A percentile compares a stretch with the other conserved stretches of the same genome.
Evolutionary conservation across 2,797 vertebrate species (phyloP).

Genomic region (Gastrophryne carolinensis): DNA sequence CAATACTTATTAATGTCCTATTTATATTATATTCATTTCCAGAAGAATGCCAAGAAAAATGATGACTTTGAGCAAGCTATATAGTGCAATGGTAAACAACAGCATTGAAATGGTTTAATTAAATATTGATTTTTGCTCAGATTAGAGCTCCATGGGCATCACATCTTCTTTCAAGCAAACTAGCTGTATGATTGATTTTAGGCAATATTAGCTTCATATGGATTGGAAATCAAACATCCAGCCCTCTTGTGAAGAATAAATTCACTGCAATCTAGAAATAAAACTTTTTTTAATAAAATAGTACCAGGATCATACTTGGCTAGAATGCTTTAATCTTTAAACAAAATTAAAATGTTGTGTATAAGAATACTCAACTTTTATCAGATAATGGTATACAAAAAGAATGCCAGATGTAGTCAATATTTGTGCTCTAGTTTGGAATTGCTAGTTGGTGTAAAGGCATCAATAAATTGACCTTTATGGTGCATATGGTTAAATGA

Average conservation of each 20-base stretch:
- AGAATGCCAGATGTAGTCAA: slow-evolving; percentile 4
- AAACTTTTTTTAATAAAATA: slow-evolving; percentile 44
- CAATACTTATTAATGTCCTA: not conserved
- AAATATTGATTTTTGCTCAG: slow-evolving; percentile 46
- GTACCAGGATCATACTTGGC: slow-evolving; percentile 8
- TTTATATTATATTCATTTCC: slow-evolving; percentile 16
- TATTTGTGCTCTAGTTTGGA: slow-evolving; percentile 1
- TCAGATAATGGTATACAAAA: not conserved
- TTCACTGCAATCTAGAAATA: slow-evolving; percentile 37
- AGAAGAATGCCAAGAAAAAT: slow-evolving; percentile 28
- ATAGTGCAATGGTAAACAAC: slow-evolving; percentile 28
- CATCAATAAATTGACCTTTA: not conserved
- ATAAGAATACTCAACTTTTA: slow-evolving; percentile 9
- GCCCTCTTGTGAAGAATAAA: slow-evolving; percentile 38
- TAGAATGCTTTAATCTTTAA: not conserved
- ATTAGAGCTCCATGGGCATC: slow-evolving; percentile 36
- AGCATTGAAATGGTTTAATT: slow-evolving; percentile 47
- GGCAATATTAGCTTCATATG: slow-evolving; percentile 45
- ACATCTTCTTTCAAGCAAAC: slow-evolving; percentile 43
- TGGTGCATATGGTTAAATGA: slow-evolving; percentile 1
- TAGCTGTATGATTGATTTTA: slow-evolving; percentile 46
- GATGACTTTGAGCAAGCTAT: slow-evolving; percentile 28
- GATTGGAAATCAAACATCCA: slow-evolving; percentile 36
- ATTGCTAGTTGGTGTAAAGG: not conserved
- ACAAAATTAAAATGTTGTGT: slow-evolving; percentile 20